Conservation (phyloP, 1,140 invertebrate genomes). For the Anastatus disparis region DNA sequence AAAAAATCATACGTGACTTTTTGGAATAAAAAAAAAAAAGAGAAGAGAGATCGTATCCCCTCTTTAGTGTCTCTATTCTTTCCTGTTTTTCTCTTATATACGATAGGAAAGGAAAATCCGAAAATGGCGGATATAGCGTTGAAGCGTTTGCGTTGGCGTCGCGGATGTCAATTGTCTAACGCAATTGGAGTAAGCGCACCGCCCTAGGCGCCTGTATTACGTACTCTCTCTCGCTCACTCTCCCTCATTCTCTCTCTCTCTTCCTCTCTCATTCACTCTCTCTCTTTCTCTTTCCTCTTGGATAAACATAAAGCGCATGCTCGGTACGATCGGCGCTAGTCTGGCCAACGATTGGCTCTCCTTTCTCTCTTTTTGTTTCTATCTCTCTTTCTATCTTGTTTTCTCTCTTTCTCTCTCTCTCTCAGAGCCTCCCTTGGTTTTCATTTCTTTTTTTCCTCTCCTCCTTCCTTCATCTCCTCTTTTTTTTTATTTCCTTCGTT, state of each 20-base stretch:
- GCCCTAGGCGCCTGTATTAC: conserved; percentile 27
- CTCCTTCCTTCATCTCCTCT: too few species aligned
- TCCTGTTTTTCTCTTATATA: neutral
- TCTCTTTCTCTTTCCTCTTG: conserved; percentile 41
- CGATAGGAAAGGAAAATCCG: conserved; percentile 19
- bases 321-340: conserved; percentile 29
- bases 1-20: too few species aligned
- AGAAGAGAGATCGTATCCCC: too few species aligned
- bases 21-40: too few species aligned
- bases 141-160: conserved; percentile 10
- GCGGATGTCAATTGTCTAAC: conserved; percentile 43
- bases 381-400: conserved; percentile 11
- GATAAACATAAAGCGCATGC: conserved; percentile 43
- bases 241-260: too few species aligned
- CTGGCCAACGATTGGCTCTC: conserved; percentile 39
- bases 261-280: too few species aligned
- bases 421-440: conserved; percentile 13
- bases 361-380: conserved; percentile 22
- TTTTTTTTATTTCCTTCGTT: too few species aligned
- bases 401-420: conserved; percentile 9
- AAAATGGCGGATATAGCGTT: conserved; percentile 38
- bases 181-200: conserved; percentile 40
- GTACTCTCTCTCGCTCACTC: too few species aligned
- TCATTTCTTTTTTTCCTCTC: conserved; percentile 23
- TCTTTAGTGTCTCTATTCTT: too few species aligned